Percentiles rank a stretch among this genome's conserved stretches.
phyloP scores from a whole-genome alignment of 2,797 vertebrate species.

The Sebastes kiyomatsui region DNA sequence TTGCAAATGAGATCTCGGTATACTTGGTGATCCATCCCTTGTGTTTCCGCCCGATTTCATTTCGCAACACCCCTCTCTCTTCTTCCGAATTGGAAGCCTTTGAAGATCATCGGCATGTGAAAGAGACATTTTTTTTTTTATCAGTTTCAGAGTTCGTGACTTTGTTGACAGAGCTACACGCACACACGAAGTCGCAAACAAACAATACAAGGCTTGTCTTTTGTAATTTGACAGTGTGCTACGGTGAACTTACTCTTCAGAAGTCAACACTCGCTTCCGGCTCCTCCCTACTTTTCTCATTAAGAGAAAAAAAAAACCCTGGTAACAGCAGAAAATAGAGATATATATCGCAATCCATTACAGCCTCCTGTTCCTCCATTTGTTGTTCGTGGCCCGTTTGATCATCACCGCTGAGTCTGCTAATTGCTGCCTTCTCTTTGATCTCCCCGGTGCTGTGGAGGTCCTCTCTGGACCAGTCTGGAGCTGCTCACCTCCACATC shows the following conservation, averaged over 20 bases:
- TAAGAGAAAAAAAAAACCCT: conserved; percentile 4
- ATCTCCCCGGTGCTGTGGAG: conserved; percentile 35
- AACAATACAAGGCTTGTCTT: conserved; percentile 28
- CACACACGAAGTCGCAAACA: conserved; percentile 9
- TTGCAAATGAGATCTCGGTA: conserved; percentile 72
- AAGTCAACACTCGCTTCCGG: background rate
- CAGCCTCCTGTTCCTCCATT: conserved; percentile 50
- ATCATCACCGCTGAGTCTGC: conserved; percentile 35
- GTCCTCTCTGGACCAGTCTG: conserved; percentile 43
- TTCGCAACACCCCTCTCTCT: conserved; percentile 4
- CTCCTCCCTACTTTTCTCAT: conserved; percentile 26
- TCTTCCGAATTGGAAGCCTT: conserved; percentile 43
- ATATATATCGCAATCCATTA: conserved; percentile 54
- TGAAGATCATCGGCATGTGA: conserved; percentile 60
- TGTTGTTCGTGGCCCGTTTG: conserved; percentile 49
- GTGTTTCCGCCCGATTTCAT: conserved; percentile 55
- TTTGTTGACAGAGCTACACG: conserved; percentile 29
- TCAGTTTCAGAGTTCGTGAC: conserved; percentile 38
- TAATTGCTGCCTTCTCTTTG: conserved; percentile 63
- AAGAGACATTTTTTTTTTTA: conserved; percentile 40
- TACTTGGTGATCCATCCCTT: conserved; percentile 56
- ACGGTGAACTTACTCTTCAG: conserved; percentile 1
- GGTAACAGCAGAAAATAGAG: conserved; percentile 38
- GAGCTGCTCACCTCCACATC: conserved; percentile 8
- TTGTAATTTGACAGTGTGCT: conserved; percentile 19